These are phyloP conservation scores for Melinaea menophilus DNA, from an alignment of 2,888 invertebrate genomes.

Conservation along the genomic window DNA sequence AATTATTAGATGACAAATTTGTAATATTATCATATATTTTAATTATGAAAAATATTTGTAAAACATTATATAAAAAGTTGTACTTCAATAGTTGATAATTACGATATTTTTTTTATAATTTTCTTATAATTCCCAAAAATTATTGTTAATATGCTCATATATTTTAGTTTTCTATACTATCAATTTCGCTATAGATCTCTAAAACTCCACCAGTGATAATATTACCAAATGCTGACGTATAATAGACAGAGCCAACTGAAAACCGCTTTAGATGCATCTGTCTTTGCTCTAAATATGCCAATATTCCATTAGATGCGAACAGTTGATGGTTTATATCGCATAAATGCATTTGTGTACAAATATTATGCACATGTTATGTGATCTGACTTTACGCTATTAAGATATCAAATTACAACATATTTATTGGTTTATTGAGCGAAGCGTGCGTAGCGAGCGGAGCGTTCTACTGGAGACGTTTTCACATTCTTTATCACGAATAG, in stretches of 20 bases:
- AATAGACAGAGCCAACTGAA: conserved; percentile 8
- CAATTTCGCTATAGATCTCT: background rate
- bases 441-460: too few species aligned
- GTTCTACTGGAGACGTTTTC: too few species aligned
- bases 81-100: too few species aligned
- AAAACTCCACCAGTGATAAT: background rate
- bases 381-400: background rate
- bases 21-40: background rate
- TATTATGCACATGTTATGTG: background rate
- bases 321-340: conserved; percentile 26
- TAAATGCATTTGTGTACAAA: conserved; percentile 19
- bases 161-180: background rate
- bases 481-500: too few species aligned
- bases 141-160: too few species aligned
- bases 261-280: conserved; percentile 4
- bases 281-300: conserved; percentile 29
- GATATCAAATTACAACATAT: background rate
- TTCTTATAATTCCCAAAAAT: too few species aligned
- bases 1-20: conserved; percentile 1
- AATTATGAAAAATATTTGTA: too few species aligned
- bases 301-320: conserved; percentile 28
- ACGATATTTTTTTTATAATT: too few species aligned
- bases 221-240: conserved; percentile 2
- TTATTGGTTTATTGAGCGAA: too few species aligned
- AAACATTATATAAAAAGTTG: too few species aligned